Conservation (phyloP, 2,113 vertebrate genomes). For the Corydoras maculifer region DNA sequence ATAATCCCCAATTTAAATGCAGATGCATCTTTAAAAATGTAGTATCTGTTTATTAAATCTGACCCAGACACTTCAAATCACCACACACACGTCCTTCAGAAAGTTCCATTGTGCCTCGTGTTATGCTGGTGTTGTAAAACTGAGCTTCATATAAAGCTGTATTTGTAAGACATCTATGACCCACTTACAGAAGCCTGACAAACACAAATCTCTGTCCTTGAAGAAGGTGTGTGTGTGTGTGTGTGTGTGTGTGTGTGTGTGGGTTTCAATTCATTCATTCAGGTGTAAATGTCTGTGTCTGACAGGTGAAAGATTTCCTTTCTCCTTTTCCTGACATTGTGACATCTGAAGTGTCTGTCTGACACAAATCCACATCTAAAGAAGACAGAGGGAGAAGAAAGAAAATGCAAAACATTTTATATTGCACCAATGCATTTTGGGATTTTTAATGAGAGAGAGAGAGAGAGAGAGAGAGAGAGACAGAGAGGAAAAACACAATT, state of each 20-base stretch:
- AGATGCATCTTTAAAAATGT: too few species aligned
- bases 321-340: conserved; percentile 16
- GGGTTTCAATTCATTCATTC: conserved; percentile 1
- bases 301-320: conserved; percentile 19
- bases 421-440: too few species aligned
- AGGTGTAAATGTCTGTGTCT: conserved; percentile 15
- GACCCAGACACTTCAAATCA: too few species aligned
- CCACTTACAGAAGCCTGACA: conserved; percentile 18
- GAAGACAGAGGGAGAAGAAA: background rate
- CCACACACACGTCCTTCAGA: background rate
- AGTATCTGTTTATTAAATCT: too few species aligned
- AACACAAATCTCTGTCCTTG: conserved; percentile 1
- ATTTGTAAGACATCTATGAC: conserved; percentile 6
- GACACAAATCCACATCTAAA: conserved; percentile 1
- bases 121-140: conserved; percentile 7
- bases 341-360: conserved; percentile 3
- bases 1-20: too few species aligned
- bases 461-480: too few species aligned
- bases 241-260: background rate
- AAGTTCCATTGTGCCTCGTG: conserved; percentile 1
- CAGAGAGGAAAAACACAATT: too few species aligned
- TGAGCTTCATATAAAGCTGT: conserved; percentile 7
- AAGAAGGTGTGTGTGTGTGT: background rate
- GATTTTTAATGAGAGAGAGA: too few species aligned
- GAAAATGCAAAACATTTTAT: too few species aligned